Evolutionary conservation across 2,888 invertebrate genomes (phyloP).

Genomic region (Dasysyrphus albostriatus): DNA sequence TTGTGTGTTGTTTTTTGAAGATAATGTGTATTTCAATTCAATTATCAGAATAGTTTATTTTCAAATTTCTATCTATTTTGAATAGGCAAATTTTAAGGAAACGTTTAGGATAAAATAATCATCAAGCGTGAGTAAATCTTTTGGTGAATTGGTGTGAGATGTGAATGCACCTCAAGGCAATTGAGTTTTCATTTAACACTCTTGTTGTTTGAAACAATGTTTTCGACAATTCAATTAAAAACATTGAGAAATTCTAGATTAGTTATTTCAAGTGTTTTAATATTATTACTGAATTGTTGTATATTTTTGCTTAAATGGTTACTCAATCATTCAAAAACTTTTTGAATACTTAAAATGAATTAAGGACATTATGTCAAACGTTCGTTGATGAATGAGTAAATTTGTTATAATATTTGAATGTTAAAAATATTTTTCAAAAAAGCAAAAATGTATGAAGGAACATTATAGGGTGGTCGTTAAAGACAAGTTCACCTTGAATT

Average conservation of each 20-base stretch:
- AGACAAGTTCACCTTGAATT: no score
- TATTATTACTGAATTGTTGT: background rate
- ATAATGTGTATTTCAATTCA: slow-evolving; percentile 38
- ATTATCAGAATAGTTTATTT: slow-evolving; percentile 58
- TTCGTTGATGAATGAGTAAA: background rate
- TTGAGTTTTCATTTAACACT: background rate
- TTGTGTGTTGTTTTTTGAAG: slow-evolving; percentile 11
- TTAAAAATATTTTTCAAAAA: no score
- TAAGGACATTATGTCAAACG: background rate
- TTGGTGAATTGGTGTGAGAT: background rate
- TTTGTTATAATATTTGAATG: background rate
- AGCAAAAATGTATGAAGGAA: no score
- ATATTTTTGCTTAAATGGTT: background rate
- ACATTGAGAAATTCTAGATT: background rate
- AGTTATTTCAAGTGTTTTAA: slow-evolving; percentile 5
- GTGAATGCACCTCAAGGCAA: background rate
- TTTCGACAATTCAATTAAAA: background rate
- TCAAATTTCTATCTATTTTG: slow-evolving; percentile 25
- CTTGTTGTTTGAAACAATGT: background rate
- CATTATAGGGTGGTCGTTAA: no score
- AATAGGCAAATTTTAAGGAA: slow-evolving; percentile 4
- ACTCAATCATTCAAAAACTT: background rate
- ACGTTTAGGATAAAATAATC: background rate
- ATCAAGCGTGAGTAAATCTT: background rate
- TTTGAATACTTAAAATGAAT: background rate